A percentile compares a stretch with the other conserved stretches of the same genome.
Evolutionary conservation across 2,113 vertebrate genomes (phyloP).

Genomic region (Archilochus colubris): DNA sequence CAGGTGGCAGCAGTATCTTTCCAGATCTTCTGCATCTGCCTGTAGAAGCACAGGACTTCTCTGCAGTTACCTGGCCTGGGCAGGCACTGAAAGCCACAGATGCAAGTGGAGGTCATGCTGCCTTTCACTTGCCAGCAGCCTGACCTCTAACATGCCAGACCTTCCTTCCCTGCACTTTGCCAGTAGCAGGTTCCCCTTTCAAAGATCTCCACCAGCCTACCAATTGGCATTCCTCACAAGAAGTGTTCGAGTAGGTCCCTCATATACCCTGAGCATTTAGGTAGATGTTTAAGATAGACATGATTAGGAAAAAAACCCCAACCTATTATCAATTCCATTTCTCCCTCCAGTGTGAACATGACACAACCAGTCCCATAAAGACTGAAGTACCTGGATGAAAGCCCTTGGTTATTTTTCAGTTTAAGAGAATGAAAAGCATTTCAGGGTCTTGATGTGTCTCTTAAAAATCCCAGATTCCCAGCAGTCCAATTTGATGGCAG

Average conservation of each 20-base stretch:
- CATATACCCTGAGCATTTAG: background rate
- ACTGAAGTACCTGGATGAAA: fast-evolving
- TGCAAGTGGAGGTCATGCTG: background rate
- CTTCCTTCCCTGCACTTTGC: background rate
- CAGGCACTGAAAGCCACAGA: background rate
- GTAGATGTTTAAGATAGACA: no score
- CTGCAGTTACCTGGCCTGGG: fast-evolving
- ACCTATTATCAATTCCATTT: background rate
- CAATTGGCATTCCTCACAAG: background rate
- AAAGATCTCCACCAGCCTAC: background rate
- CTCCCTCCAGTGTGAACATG: background rate
- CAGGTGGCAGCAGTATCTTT: conserved; percentile 20
- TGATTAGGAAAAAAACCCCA: no score
- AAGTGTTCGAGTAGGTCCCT: no score
- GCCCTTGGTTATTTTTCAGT: background rate
- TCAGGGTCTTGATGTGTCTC: background rate
- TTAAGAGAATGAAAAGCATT: background rate
- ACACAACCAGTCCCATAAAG: background rate
- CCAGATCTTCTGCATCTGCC: background rate
- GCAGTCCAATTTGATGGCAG: background rate
- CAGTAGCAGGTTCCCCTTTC: background rate
- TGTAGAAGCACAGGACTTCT: background rate
- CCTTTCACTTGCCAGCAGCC: background rate
- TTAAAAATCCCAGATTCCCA: background rate
- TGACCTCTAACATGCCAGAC: fast-evolving